A percentile compares a stretch with the other conserved stretches of the same genome.
Conservation (phyloP, 2,797 vertebrate genomes). For the Spinibarbus caldwelli region DNA sequence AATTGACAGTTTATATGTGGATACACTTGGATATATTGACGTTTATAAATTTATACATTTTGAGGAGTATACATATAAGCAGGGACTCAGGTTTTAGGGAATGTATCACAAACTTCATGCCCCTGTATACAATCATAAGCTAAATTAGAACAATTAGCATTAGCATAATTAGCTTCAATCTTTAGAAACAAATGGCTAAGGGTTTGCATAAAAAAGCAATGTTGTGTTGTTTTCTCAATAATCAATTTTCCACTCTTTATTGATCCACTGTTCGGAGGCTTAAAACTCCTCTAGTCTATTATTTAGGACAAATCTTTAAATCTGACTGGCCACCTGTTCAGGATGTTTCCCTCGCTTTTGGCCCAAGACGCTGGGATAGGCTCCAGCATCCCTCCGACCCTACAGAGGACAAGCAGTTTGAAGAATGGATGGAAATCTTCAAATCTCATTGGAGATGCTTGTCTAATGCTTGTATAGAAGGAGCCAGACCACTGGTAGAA, state of each 20-base stretch:
- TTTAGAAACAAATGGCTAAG: background rate
- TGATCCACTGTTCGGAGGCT: background rate
- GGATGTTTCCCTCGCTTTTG: no score
- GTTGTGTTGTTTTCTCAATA: background rate
- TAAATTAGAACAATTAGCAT: background rate
- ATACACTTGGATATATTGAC: background rate
- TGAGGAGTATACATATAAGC: background rate
- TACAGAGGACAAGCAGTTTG: background rate
- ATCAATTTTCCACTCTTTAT: background rate
- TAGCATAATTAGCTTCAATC: background rate
- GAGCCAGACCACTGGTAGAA: background rate
- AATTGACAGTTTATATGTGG: background rate
- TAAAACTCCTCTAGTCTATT: background rate
- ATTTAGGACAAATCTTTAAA: background rate
- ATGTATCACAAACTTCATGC: background rate
- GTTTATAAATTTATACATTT: background rate
- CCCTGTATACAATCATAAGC: background rate
- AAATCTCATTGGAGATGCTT: background rate
- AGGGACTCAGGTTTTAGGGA: background rate
- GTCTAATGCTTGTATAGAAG: slow-evolving; percentile 3
- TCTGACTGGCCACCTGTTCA: background rate
- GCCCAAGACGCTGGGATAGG: background rate
- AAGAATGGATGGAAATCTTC: background rate
- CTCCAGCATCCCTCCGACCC: background rate
- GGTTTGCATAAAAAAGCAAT: background rate